A percentile compares a stretch with the other conserved stretches of the same genome.
Evolutionary conservation across 2,113 vertebrate genomes (phyloP).

Genomic region (Mohoua ochrocephala): DNA sequence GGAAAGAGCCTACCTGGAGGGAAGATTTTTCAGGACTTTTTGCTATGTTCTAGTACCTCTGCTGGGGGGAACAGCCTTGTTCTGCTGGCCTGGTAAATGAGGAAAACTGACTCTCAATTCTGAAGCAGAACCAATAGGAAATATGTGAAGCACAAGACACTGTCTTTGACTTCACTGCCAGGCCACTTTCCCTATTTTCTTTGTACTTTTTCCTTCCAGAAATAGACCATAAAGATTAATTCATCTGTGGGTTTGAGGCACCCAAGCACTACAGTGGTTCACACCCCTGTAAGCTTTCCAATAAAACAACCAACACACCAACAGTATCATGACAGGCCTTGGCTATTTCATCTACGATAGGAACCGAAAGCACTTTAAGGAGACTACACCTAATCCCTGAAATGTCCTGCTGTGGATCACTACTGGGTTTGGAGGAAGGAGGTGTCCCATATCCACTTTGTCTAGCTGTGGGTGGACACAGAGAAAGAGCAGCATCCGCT

Average conservation of each 20-base stretch:
- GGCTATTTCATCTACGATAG: accelerated
- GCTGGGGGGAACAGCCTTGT: background rate
- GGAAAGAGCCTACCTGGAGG: background rate
- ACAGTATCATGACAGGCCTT: background rate
- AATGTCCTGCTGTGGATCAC: background rate
- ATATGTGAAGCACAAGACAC: background rate
- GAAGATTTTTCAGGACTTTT: background rate
- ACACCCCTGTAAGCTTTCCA: background rate
- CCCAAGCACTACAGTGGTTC: background rate
- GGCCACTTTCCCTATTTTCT: background rate
- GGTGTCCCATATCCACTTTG: background rate
- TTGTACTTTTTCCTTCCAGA: background rate
- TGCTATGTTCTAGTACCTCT: background rate
- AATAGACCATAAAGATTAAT: background rate
- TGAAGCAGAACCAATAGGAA: background rate
- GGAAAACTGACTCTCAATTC: background rate
- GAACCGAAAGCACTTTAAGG: background rate
- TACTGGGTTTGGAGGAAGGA: background rate
- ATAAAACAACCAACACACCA: background rate
- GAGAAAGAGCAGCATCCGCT: background rate
- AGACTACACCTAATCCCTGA: background rate
- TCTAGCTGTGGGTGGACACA: background rate
- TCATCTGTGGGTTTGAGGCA: background rate
- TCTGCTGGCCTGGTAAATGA: background rate
- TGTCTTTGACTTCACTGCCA: background rate